phyloP scores from a whole-genome alignment of 2,113 vertebrate species.

The Calypte anna region DNA sequence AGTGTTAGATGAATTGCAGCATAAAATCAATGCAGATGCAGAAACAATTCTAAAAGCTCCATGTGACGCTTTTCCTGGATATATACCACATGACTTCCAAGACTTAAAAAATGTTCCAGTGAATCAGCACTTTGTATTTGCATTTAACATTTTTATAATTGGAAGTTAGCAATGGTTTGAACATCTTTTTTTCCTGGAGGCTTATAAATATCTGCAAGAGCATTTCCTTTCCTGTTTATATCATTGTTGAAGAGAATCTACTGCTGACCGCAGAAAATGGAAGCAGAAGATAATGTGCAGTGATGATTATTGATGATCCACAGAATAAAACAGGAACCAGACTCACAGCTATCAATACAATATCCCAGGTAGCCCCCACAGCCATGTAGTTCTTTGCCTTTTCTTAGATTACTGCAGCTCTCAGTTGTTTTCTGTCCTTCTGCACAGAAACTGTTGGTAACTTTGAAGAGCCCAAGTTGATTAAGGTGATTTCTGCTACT shows the following conservation, averaged over 20 bases:
- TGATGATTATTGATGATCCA: not conserved
- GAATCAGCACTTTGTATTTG: constrained; percentile 45
- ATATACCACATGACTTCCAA: not conserved
- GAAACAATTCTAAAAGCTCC: constrained; percentile 19
- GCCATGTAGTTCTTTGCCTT: not conserved
- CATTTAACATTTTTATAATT: constrained; percentile 30
- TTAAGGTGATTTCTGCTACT: not conserved
- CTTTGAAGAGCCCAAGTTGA: not conserved
- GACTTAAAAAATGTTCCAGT: constrained; percentile 1
- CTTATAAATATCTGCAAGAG: not conserved
- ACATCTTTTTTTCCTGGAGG: not conserved
- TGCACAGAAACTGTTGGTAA: not conserved
- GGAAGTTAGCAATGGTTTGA: not conserved
- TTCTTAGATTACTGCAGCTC: not conserved
- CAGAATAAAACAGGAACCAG: not conserved
- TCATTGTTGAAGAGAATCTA: not conserved
- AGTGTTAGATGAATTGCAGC: constrained; percentile 21
- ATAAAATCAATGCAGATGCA: constrained; percentile 52
- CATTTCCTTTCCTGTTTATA: not conserved
- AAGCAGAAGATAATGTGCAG: not conserved
- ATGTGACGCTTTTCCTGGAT: constrained; percentile 6
- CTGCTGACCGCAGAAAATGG: not conserved
- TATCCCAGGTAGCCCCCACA: not conserved
- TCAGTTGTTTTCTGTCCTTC: not conserved
- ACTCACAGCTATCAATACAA: not conserved